Evolutionary conservation across 1,140 invertebrate species (phyloP).

Genomic region (Leptopilina boulardi): DNA sequence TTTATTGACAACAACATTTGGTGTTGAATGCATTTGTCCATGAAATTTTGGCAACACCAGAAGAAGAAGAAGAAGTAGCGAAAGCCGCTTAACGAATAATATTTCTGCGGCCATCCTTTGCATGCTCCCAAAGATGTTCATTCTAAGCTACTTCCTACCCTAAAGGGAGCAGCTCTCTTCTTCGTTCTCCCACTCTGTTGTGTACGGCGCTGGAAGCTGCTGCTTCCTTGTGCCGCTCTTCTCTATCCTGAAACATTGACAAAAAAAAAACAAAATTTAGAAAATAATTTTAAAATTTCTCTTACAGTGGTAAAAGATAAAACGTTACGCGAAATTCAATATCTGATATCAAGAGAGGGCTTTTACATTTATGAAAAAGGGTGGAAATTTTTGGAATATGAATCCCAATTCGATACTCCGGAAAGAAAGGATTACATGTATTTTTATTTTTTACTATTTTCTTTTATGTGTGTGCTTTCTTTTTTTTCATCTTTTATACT

Average conservation of each 20-base stretch:
- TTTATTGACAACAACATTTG: slow-evolving; percentile 80
- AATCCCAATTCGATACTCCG: background rate
- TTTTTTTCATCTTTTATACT: slow-evolving; percentile 20
- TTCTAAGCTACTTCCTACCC: slow-evolving; percentile 64
- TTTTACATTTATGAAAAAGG: too few species aligned
- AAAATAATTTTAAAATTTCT: too few species aligned
- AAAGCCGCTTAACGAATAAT: slow-evolving; percentile 50
- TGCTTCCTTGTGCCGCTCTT: slow-evolving; percentile 55
- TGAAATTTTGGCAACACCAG: slow-evolving; percentile 69
- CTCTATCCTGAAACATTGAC: slow-evolving; percentile 46
- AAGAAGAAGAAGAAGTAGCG: slow-evolving; percentile 52
- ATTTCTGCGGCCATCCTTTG: slow-evolving; percentile 56
- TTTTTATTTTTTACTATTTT: slow-evolving; percentile 10
- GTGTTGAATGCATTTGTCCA: slow-evolving; percentile 70
- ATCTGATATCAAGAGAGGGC: too few species aligned
- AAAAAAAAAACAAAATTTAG: background rate
- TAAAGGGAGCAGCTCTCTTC: slow-evolving; percentile 47
- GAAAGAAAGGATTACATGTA: background rate
- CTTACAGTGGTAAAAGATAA: background rate
- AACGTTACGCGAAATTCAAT: too few species aligned
- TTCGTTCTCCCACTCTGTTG: slow-evolving; percentile 43
- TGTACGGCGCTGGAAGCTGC: slow-evolving; percentile 46
- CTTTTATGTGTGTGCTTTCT: background rate
- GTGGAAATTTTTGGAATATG: too few species aligned
- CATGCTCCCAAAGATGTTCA: slow-evolving; percentile 61